Evolutionary conservation across 2,797 vertebrate genomes (phyloP), one percentile per base, ranked within the genome.

Genomic region (Myiotriccus ornatus): DNA sequence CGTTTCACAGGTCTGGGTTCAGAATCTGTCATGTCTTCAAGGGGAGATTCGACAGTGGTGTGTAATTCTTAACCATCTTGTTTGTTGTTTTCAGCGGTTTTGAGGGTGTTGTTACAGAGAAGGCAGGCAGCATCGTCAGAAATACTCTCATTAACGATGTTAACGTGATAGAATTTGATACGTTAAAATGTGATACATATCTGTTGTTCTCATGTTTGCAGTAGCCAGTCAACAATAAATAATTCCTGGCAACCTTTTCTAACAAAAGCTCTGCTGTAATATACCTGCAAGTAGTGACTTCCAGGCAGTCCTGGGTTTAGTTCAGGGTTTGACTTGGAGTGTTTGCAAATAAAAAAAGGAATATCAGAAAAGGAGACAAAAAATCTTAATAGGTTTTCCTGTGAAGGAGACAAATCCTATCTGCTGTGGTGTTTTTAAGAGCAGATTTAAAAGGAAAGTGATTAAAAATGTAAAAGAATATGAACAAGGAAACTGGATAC

Each of bases 381-480:
- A 89, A 63, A 12, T 49, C 27, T 27, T 90, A 82, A 64, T 80
- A 50, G n/a, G n/a, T 73, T 94, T 94, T 93, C 35, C 44, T 92
- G 9, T 67, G 65, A 71, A 86, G 39, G 34, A 88, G 70, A 74
- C 50, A 89, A 94, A 64, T 75, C 14, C 12, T 80, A 19, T 81
- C 70, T 93, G 87, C 69, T 78, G 52, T 76, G 53, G 47, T 82
- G 79, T 41, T 93, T 94, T 95, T 57, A 80, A 94, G 67, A 96
- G 70, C 76, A 73, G 59, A 88, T 82, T 88, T 92, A 80, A 96
- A 96, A 84, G 67, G 77, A 88, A 88, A 68, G 69, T 88, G 70
- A 96, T 96, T 95, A 94, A 96, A 97, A 96, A 97, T 96, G 93
- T 93, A 95, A 37, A 91, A 93, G 82, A 89, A 76, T 93, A 93